Conservation (phyloP, 92 coral and sea anemone species). For the Heliopora coerulea region DNA sequence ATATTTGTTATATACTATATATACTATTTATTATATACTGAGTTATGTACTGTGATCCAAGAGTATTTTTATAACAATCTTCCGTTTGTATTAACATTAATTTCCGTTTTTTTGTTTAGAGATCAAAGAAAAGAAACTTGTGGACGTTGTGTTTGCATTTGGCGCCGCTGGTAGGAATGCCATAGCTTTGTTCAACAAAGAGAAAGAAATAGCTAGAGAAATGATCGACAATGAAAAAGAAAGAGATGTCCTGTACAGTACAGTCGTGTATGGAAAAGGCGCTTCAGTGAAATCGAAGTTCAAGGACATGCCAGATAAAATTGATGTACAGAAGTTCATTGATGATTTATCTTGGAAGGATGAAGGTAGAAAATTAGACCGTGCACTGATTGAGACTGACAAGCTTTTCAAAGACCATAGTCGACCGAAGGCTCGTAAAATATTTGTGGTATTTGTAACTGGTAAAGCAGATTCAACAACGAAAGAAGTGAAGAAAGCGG, state of each 20-base stretch:
- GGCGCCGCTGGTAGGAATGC: conserved; percentile 67
- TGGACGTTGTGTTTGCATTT: conserved; percentile 78
- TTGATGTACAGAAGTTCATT: conserved; percentile 50
- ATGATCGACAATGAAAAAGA: conserved; percentile 64
- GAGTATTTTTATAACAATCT: no score
- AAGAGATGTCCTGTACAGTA: conserved; percentile 66
- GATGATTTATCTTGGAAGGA: conserved; percentile 44
- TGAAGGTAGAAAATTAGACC: conserved; percentile 63
- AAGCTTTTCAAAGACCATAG: conserved; percentile 60
- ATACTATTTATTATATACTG: no score
- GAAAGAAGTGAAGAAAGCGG: conserved; percentile 54
- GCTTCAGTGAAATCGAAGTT: conserved; percentile 60
- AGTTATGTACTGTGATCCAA: no score
- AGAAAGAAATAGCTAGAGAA: conserved; percentile 67
- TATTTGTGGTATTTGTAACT: conserved; percentile 73
- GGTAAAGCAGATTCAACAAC: conserved; percentile 67
- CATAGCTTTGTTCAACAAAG: conserved; percentile 57
- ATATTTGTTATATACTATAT: no score
- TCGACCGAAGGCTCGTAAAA: conserved; percentile 75
- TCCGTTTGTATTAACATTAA: conserved; percentile 20
- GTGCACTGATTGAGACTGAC: conserved; percentile 63
- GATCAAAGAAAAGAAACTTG: conserved; percentile 49
- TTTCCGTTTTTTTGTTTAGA: no score
- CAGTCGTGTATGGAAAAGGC: conserved; percentile 64
- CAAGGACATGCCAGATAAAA: conserved; percentile 58